Percentiles rank a stretch among this genome's conserved stretches.
Evolutionary conservation across 2,797 vertebrate genomes (phyloP).

Genomic region (Necrosyrtes monachus): DNA sequence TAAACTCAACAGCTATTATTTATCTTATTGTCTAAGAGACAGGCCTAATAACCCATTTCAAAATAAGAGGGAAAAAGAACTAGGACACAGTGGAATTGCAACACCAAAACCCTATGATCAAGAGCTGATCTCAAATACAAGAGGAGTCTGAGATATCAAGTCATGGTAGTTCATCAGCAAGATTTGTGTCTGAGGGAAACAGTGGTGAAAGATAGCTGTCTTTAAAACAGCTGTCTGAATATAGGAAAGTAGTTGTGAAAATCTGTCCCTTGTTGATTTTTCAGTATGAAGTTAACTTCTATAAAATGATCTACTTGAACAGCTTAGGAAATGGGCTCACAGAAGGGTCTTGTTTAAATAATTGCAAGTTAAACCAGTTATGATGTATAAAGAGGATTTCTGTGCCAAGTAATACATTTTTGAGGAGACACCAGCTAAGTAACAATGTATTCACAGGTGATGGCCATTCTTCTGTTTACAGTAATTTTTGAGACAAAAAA

Average conservation of each 20-base stretch:
- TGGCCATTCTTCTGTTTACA: background rate
- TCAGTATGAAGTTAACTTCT: background rate
- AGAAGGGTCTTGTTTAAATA: background rate
- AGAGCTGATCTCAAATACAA: background rate
- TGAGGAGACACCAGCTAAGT: background rate
- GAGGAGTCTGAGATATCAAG: background rate
- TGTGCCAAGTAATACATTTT: background rate
- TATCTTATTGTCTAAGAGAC: slow-evolving; percentile 28
- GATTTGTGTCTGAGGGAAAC: background rate
- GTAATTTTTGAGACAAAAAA: background rate
- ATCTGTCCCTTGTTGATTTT: background rate
- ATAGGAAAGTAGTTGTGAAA: background rate
- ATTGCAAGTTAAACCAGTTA: background rate
- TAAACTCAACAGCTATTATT: slow-evolving; percentile 44
- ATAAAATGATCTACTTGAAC: background rate
- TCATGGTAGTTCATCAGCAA: background rate
- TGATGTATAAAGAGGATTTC: background rate
- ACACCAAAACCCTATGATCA: background rate
- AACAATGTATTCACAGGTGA: background rate
- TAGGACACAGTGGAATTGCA: background rate
- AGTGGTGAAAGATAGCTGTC: background rate
- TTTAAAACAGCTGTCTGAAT: background rate
- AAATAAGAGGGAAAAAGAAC: background rate
- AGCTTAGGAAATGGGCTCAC: background rate
- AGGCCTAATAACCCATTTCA: slow-evolving; percentile 23